These are phyloP conservation scores for Elmis aenea DNA, from an alignment of 2,888 invertebrate species.

Conservation along the genomic window DNA sequence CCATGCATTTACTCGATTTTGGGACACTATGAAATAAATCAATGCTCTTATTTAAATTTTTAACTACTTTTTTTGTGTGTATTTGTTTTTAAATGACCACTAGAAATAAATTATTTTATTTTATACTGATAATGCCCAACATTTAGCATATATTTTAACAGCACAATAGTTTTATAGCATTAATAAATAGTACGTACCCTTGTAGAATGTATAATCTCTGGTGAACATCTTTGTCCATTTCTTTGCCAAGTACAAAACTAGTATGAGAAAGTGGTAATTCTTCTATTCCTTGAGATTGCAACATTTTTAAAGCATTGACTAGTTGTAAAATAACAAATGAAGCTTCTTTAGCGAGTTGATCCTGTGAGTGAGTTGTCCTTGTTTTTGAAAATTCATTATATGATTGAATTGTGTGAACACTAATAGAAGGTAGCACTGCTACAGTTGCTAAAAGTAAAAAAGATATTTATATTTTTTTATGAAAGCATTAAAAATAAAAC, in stretches of 20 bases:
- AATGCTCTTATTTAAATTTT: too few relatives aligned
- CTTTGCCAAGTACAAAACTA: slow-evolving; percentile 69
- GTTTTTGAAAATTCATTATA: slow-evolving; percentile 61
- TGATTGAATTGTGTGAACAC: slow-evolving; percentile 69
- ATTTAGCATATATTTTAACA: too few relatives aligned
- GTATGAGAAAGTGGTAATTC: slow-evolving; percentile 67
- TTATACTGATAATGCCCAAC: too few relatives aligned
- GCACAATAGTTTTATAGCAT: too few relatives aligned
- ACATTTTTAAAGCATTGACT: slow-evolving; percentile 73
- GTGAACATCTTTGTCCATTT: slow-evolving; percentile 56
- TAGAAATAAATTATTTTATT: too few relatives aligned
- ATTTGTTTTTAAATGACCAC: too few relatives aligned
- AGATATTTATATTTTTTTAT: not conserved
- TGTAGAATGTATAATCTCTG: slow-evolving; percentile 70
- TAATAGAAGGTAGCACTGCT: slow-evolving; percentile 67
- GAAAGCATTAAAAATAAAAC: too few relatives aligned
- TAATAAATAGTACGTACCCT: slow-evolving; percentile 57
- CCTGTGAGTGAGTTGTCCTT: slow-evolving; percentile 39
- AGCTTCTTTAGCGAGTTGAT: slow-evolving; percentile 57
- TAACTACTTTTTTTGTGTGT: too few relatives aligned
- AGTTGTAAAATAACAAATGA: slow-evolving; percentile 76
- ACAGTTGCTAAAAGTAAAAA: slow-evolving; percentile 60
- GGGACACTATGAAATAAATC: too few relatives aligned
- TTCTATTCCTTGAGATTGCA: slow-evolving; percentile 79
- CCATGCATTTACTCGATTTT: too few relatives aligned